Percentiles rank a stretch among this genome's conserved stretches.
These are phyloP conservation scores for Borostomias antarcticus DNA, from an alignment of 2,797 vertebrate genomes.

Conservation along the genomic window DNA sequence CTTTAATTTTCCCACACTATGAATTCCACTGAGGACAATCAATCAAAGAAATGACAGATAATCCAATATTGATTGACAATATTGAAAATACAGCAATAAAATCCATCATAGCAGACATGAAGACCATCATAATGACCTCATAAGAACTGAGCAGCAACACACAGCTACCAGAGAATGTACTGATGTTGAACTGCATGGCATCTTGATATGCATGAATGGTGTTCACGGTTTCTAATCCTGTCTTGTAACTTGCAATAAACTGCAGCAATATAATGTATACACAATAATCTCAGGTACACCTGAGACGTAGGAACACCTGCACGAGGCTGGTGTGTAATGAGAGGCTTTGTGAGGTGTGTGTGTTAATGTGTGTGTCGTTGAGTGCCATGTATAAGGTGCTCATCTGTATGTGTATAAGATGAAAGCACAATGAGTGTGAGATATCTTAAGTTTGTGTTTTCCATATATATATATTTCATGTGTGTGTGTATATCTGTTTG, in stretches of 20 bases:
- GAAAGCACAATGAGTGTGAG: no score
- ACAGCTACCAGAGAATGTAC: no score
- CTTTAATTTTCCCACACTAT: background rate
- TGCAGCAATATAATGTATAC: background rate
- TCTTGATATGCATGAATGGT: background rate
- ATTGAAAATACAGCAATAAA: background rate
- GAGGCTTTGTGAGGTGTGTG: slow-evolving; percentile 56
- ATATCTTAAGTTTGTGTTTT: no score
- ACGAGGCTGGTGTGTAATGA: slow-evolving; percentile 71
- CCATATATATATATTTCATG: background rate
- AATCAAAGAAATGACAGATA: background rate
- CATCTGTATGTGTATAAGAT: background rate
- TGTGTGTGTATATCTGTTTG: slow-evolving; percentile 20
- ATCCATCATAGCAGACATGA: background rate
- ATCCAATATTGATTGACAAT: background rate
- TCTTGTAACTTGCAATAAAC: background rate
- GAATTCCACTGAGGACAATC: background rate
- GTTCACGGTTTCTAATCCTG: background rate
- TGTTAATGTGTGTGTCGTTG: slow-evolving; percentile 18
- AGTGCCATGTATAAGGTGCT: background rate
- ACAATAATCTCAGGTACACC: slow-evolving; percentile 40
- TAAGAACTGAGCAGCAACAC: background rate
- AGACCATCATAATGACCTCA: no score
- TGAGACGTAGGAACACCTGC: slow-evolving; percentile 66
- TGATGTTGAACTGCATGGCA: background rate